phyloP scores from a whole-genome alignment of 2,888 invertebrate species.

The Phyllotreta cruciferae region DNA sequence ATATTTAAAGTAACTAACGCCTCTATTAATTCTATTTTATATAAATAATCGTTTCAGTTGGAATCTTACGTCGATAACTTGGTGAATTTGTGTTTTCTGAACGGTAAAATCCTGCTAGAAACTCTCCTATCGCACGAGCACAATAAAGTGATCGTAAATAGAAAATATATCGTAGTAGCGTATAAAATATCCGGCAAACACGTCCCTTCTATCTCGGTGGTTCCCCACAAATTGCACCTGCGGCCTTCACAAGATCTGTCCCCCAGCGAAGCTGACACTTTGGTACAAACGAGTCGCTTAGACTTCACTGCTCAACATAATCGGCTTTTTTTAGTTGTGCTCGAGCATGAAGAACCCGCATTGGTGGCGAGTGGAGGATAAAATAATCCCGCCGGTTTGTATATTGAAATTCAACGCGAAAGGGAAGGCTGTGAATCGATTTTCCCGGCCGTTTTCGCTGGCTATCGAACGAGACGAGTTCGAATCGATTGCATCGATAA shows the following conservation, averaged over 20 bases:
- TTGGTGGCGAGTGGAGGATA: conserved; percentile 34
- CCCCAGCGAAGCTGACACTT: conserved; percentile 26
- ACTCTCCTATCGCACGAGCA: conserved; percentile 18
- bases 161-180: conserved; percentile 20
- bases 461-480: conserved; percentile 20
- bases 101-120: conserved; percentile 8
- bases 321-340: conserved; percentile 40
- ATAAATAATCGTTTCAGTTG: conserved; percentile 23
- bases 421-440: conserved; percentile 5
- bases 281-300: conserved; percentile 34
- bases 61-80: conserved; percentile 22
- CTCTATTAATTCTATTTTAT: not conserved
- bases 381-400: conserved; percentile 17
- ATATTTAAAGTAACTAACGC: conserved; percentile 16
- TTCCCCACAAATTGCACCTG: conserved; percentile 21
- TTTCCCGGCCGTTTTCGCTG: conserved; percentile 33
- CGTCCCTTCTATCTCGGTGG: conserved; percentile 9
- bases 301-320: not conserved
- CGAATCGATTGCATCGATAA: conserved; percentile 14
- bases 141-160: not conserved
- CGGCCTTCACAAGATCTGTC: conserved; percentile 30
- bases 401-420: conserved; percentile 23
- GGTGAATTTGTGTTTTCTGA: conserved; percentile 25
- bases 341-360: conserved; percentile 36
- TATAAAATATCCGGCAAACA: conserved; percentile 22